phyloP scores from a whole-genome alignment of 2,888 invertebrate genomes.

The Caenorhabditis imperialis region DNA sequence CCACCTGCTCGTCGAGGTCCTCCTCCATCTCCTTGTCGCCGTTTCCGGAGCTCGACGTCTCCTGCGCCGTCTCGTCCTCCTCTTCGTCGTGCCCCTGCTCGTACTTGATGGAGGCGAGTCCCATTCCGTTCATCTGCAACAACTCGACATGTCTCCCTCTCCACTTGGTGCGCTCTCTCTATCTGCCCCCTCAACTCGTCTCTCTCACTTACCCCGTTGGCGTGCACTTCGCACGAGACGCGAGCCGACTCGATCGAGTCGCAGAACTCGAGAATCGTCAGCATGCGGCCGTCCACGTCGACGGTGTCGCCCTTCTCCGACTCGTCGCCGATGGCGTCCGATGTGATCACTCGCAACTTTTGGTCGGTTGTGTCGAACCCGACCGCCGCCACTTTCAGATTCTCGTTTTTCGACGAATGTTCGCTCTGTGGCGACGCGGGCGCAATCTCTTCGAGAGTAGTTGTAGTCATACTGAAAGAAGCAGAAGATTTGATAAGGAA shows the following conservation, averaged over 20 bases:
- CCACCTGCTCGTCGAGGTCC: constrained; percentile 30
- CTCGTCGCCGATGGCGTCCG: constrained; percentile 8
- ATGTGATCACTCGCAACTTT: constrained; percentile 37
- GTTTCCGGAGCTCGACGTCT: constrained; percentile 46
- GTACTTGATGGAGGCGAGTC: constrained; percentile 45
- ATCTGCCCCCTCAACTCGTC: neutral
- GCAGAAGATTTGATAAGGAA: neutral
- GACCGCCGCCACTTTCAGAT: constrained; percentile 22
- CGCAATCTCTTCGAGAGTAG: neutral
- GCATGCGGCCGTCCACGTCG: constrained; percentile 42
- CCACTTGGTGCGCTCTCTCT: neutral
- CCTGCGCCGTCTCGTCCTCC: constrained; percentile 38
- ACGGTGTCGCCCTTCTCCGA: constrained; percentile 30
- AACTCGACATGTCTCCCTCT: neutral
- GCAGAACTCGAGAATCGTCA: constrained; percentile 54
- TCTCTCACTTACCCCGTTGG: constrained; percentile 33
- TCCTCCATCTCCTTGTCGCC: constrained; percentile 33
- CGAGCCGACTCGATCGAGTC: constrained; percentile 48
- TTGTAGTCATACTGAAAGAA: neutral
- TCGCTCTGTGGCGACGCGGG: neutral
- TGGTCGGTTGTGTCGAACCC: constrained; percentile 49
- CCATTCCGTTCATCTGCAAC: constrained; percentile 53
- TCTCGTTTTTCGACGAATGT: neutral
- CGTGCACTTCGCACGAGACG: constrained; percentile 41
- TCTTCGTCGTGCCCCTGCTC: constrained; percentile 27